Percentiles rank a stretch among this genome's conserved stretches.
Conservation (phyloP, 2,113 vertebrate genomes). For the Alosa alosa region DNA sequence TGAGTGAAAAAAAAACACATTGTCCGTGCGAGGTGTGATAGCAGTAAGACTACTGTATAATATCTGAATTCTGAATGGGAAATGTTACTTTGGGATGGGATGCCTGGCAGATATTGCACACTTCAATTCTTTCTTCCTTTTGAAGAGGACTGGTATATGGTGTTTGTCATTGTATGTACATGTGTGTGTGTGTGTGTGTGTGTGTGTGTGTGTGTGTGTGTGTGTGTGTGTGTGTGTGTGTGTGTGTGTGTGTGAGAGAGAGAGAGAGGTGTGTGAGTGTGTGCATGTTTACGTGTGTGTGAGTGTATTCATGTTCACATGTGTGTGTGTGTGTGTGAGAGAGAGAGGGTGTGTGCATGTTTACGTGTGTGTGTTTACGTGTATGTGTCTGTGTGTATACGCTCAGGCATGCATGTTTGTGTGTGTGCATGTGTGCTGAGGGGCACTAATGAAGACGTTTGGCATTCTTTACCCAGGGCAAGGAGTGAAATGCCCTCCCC, state of each 20-base stretch:
- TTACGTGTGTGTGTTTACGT: not conserved
- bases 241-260: not conserved
- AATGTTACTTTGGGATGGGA: not conserved
- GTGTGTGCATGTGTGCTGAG: not conserved
- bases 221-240: constrained; percentile 7
- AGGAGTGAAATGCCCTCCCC: constrained; percentile 11
- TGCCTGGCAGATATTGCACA: not conserved
- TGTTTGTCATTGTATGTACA: not conserved
- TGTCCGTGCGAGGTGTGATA: not conserved
- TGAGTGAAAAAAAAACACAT: not conserved
- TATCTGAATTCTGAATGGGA: not conserved
- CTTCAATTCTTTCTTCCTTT: too few species aligned
- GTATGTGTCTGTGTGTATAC: not conserved
- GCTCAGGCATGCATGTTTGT: not conserved
- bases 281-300: not conserved
- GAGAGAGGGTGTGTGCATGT: not conserved
- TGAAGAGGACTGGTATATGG: not conserved
- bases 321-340: not conserved
- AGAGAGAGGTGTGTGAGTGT: not conserved
- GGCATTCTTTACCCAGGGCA: constrained; percentile 6
- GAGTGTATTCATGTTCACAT: not conserved
- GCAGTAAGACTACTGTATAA: not conserved
- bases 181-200: not conserved
- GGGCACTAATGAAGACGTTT: not conserved
- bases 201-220: not conserved